Conservation (phyloP, 64 coral and sea anemone genomes). For the Pachyseris speciosa region DNA sequence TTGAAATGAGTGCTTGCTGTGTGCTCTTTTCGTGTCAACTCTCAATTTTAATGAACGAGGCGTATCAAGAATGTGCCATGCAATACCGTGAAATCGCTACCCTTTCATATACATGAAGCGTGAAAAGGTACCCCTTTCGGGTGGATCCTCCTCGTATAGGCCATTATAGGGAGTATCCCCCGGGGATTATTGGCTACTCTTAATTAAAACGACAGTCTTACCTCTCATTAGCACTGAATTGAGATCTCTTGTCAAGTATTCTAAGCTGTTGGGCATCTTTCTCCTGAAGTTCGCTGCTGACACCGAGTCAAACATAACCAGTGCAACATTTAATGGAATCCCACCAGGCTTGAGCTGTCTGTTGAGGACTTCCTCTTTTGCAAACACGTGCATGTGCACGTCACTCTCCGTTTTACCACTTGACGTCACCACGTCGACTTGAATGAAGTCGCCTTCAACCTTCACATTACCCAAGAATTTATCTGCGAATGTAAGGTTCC, state of each 20-base stretch:
- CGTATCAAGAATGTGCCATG: too few species aligned
- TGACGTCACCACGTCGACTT: slow-evolving; percentile 57
- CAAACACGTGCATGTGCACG: slow-evolving; percentile 28
- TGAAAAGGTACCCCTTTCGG: too few species aligned
- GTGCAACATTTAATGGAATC: slow-evolving; percentile 59
- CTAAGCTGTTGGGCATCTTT: slow-evolving; percentile 66
- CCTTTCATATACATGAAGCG: too few species aligned
- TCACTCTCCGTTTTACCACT: slow-evolving; percentile 12
- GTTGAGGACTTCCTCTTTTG: slow-evolving; percentile 38
- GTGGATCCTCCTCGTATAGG: too few species aligned
- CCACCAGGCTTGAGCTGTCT: slow-evolving; percentile 29
- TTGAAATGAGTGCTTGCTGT: too few species aligned
- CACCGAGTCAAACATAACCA: slow-evolving; percentile 80
- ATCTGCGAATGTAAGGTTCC: neutral
- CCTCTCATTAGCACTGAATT: slow-evolving; percentile 59
- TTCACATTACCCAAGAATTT: slow-evolving; percentile 19
- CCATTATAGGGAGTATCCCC: too few species aligned
- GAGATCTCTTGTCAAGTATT: slow-evolving; percentile 35
- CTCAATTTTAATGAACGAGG: too few species aligned
- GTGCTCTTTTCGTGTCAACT: too few species aligned
- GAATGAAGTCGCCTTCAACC: slow-evolving; percentile 64
- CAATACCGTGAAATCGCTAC: too few species aligned
- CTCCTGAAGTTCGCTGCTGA: slow-evolving; percentile 73
- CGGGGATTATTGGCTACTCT: too few species aligned
- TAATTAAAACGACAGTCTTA: neutral